Evolutionary conservation across 2,113 vertebrate species (phyloP), one percentile per base, ranked within the genome.

Genomic region (Suricata suricatta): DNA sequence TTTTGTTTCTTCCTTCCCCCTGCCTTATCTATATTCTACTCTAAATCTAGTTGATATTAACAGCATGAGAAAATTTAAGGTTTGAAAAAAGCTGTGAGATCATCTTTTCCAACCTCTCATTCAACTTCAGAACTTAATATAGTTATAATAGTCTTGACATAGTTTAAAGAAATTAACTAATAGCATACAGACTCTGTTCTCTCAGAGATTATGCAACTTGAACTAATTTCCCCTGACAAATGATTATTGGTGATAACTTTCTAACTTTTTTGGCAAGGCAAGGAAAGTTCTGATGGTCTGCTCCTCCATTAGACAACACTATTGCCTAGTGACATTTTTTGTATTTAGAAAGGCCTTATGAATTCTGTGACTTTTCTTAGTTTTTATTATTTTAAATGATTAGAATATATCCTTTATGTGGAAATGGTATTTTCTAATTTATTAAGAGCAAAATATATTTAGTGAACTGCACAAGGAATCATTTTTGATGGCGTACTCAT

Each of bases 141-240:
- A 54, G 44, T 76, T 88, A 27, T 35, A 88, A 77, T 76, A 79
- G 38, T n/a, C 25, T 83, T 88, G 68, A 38, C 41, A 66, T 23
- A 93, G 12, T 80, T 91, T 82, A 29, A 95, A 71, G 7, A 72
- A 92, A 83, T 95, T 68, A 85, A 71, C n/a, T 52, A 87, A 69
- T 64, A 54, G 1, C 23, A 71, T 8, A 79, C 4, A 92, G 25
- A 44, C 4, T 81, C 72, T n/a, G 9, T 82, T 31, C 12, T 74
- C 60, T 93, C 5, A 81, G n/a, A 44, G 50, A 16, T 92, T 31
- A 66, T 93, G 47, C 10, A 54, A 92, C 84, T 71, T 92, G 25
- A 96, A 13, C 10, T 90, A 80, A 33, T 54, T 96, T 86, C 4
- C 5, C 35, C 68, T 33, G 50, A 50, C 44, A 84, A 87, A 88